phyloP scores from a whole-genome alignment of 2,797 vertebrate genomes.

The Enteromius trimaculatus region DNA sequence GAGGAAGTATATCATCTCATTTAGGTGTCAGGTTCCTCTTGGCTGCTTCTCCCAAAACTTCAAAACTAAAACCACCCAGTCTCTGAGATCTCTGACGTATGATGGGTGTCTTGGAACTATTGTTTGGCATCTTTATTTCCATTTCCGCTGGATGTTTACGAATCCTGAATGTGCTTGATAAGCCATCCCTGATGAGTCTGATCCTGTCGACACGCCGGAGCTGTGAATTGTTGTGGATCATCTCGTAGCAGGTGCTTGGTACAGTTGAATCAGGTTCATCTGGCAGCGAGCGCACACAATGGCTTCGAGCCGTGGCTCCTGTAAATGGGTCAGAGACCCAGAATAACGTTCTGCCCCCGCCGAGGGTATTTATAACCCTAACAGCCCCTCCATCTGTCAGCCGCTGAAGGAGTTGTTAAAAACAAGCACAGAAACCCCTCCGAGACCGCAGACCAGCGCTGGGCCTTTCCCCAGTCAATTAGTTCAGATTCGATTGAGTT shows the following conservation, averaged over 20 bases:
- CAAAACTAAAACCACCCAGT: neutral
- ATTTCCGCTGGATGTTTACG: neutral
- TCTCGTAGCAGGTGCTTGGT: neutral
- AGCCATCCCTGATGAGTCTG: neutral
- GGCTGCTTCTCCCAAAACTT: neutral
- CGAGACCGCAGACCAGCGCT: neutral
- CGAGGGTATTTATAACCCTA: constrained; percentile 51
- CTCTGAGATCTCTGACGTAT: neutral
- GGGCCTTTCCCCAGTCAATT: neutral
- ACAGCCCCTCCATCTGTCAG: constrained; percentile 38
- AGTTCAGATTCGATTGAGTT: neutral
- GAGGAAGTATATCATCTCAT: neutral
- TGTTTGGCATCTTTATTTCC: neutral
- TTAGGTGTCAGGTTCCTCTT: neutral
- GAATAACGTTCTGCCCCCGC: constrained; percentile 43
- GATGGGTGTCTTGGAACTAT: neutral
- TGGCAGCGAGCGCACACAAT: constrained; percentile 25
- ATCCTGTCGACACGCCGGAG: constrained; percentile 6
- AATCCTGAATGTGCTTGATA: neutral
- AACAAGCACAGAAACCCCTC: constrained; percentile 5
- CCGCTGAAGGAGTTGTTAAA: constrained; percentile 10
- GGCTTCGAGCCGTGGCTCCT: neutral
- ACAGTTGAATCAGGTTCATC: constrained; percentile 1
- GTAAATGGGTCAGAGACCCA: constrained; percentile 57
- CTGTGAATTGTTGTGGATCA: constrained; percentile 20